Base-by-base conservation (phyloP, 2,888 invertebrate genomes). In the Eilema depressum region DNA sequence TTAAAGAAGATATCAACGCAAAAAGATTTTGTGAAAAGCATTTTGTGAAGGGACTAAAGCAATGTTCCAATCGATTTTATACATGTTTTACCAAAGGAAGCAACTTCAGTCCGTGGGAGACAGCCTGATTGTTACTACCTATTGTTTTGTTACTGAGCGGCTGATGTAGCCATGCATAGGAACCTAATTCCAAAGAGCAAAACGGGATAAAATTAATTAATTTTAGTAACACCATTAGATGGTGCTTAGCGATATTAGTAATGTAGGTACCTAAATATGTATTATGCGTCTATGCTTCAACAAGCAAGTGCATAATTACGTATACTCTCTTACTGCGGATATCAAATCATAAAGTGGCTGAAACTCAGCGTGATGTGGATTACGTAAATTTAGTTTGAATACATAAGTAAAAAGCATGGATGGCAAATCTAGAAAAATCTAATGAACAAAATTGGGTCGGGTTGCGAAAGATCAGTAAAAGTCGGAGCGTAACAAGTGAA, bases 401-500 rank as follows among this genome's bases (percentile, higher is more conserved):
- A 59, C 59, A 25, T 20, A 59, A 59, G 7, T 47, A 53, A n/a
- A 53, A n/a, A 53, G 53, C 53, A 53, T 53, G 10, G 26, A 26
- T 59, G 57, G 57, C 26, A 59, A 59, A 59, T 23, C 57, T 14
- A 59, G 1, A 53, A 53, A 53, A 53, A 53, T 5, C 53, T 53
- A 53, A 53, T 53, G 53, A 53, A n/a, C n/a, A 10, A 53, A 53
- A 53, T n/a, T n/a, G 53, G 23, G 23, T 59, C 23, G 11, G 14
- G 57, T 61, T 76, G 66, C 66, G 53, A 62, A 67, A 73, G 70
- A 75, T 78, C 75, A 71, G 60, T 33, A 73, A 75, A 41, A 82
- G 81, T 78, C 72, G 68, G 68, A 59, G 73, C 75, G 78, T 81
- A 80, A 85, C 82, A 79, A 85, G 74, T 76, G 73, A 78, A 82